Evolutionary conservation across 2,888 invertebrate species (phyloP).

Genomic region (Sinodicranocentrus sp.): DNA sequence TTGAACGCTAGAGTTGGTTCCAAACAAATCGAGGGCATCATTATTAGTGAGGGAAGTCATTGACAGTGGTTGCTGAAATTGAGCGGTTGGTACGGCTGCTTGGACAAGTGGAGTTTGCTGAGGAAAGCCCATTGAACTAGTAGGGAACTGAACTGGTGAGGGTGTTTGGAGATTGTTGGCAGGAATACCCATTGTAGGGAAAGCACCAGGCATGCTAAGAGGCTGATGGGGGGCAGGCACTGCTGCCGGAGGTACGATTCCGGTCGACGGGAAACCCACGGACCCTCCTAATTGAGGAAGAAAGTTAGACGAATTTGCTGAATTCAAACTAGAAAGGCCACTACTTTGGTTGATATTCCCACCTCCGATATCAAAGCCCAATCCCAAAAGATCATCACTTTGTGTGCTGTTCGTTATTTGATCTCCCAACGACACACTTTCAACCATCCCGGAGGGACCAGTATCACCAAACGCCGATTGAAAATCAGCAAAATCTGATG

Average conservation of each 20-base stretch:
- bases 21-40: conserved; percentile 61
- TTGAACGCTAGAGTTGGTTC: conserved; percentile 51
- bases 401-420: conserved; percentile 39
- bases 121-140: conserved; percentile 55
- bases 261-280: conserved; percentile 45
- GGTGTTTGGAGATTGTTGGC: conserved; percentile 58
- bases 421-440: conserved; percentile 21
- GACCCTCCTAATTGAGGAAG: conserved; percentile 59
- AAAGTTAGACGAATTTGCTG: conserved; percentile 47
- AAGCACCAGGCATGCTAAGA: conserved; percentile 57
- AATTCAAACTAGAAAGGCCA: conserved; percentile 64
- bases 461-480: conserved; percentile 70
- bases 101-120: conserved; percentile 54
- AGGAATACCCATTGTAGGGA: conserved; percentile 64
- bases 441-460: not conserved
- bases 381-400: conserved; percentile 70
- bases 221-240: conserved; percentile 50
- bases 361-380: conserved; percentile 68
- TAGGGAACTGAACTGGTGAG: conserved; percentile 66
- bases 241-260: not conserved
- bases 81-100: conserved; percentile 53
- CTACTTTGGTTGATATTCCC: conserved; percentile 20
- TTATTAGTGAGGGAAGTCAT: conserved; percentile 46
- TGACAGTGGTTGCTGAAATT: conserved; percentile 56
- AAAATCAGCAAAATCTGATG: conserved; percentile 74